Base-by-base conservation (phyloP, 1,140 invertebrate genomes). In the Pemphigus obesinymphae region DNA sequence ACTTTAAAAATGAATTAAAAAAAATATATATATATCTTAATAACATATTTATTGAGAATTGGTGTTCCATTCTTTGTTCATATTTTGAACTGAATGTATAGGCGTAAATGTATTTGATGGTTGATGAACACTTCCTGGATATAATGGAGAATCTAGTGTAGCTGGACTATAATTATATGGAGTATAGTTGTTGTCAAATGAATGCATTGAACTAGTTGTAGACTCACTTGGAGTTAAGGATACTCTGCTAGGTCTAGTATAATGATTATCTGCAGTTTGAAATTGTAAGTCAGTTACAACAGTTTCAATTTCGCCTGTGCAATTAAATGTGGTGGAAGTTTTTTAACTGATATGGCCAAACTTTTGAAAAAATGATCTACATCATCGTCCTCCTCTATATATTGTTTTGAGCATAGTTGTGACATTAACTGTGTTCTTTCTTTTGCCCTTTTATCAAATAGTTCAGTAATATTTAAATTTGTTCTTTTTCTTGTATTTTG, bases 341-440 rank as follows among this genome's bases (percentile, higher is more conserved):
- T 70, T 68, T 73, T 82, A 13, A 82, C 68, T 34, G 68, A 75
- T 29, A 73, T 10, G n/a, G 82, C 8, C n/a, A 75, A 17, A 31
- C 82, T 82, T 73, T 73, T 82, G 17, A 55, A 73, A 43, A 82
- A 75, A 31, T 73, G 40, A 61, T 82, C 82, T n/a, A 82, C 58
- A 26, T 72, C 63, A 61, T 82, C 82, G 29, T 82, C 37, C 48
- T 80, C 53, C 15, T n/a, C 61, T 8, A 17, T 66, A 37, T 66
- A 37, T 37, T 66, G 37, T 66, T 66, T 66, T n/a, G 20, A 10
- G 0, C 34, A 37, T 13, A 58, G 31, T 37, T 66, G 61, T 23
- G 34, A 37, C 61, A 66, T 66, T 6, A 66, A 34, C 61, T 66
- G 13, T 66, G 61, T 66, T 66, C 61, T 66, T 40, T 37, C 61